These are phyloP conservation scores for Glossosoma conforme DNA, from an alignment of 1,140 invertebrate species.

Conservation along the genomic window DNA sequence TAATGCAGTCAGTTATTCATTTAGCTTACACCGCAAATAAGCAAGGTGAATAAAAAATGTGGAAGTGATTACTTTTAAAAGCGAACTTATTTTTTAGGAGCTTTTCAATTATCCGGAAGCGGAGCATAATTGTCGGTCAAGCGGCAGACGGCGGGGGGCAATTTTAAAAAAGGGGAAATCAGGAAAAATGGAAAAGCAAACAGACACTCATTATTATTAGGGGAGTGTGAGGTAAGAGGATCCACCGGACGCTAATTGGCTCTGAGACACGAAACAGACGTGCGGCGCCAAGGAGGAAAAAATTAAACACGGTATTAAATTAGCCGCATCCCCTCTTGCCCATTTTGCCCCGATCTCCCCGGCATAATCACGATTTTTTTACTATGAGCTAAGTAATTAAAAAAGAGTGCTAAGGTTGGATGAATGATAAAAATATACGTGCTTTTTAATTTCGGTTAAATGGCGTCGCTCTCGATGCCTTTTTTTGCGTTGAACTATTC, in stretches of 20 bases:
- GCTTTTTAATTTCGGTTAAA: too few relatives aligned
- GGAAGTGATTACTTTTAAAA: too few relatives aligned
- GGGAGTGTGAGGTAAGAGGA: conserved; percentile 24
- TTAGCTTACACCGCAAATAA: too few relatives aligned
- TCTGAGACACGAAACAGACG: conserved; percentile 30
- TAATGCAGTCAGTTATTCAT: too few relatives aligned
- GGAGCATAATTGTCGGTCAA: too few relatives aligned
- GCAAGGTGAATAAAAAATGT: too few relatives aligned
- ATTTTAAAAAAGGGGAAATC: conserved; percentile 14
- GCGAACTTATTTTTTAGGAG: too few relatives aligned
- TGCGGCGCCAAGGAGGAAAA: conserved; percentile 27
- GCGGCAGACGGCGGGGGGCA: too few relatives aligned
- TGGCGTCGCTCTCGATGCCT: too few relatives aligned
- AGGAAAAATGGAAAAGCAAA: conserved; percentile 30
- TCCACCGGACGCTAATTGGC: conserved; percentile 29
- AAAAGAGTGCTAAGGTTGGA: conserved; percentile 10
- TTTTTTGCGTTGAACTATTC: too few relatives aligned
- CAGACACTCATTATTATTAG: conserved; percentile 20
- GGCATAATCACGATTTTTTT: conserved; percentile 17
- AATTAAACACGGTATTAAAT: conserved; percentile 32
- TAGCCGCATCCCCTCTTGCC: conserved; percentile 17
- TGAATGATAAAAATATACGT: too few relatives aligned
- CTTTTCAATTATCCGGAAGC: too few relatives aligned
- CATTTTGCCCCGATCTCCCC: neutral
- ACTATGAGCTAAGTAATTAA: conserved; percentile 20